phyloP scores from a whole-genome alignment of 2,797 vertebrate species.

The Bucorvus abyssinicus region DNA sequence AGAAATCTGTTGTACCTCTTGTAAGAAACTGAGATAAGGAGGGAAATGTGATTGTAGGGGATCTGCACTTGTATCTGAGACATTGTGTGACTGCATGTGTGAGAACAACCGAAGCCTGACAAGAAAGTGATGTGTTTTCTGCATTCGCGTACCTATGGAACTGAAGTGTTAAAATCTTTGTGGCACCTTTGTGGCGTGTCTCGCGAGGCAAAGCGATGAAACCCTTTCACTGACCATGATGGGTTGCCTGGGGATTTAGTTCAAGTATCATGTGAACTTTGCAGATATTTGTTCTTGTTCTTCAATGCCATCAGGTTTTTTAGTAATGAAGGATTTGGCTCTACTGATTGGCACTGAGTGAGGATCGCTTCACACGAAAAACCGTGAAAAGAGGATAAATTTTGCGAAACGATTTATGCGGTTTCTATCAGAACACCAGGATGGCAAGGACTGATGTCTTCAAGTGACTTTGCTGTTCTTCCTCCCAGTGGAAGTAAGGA shows the following conservation, averaged over 20 bases:
- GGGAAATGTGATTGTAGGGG: background rate
- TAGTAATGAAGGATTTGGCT: background rate
- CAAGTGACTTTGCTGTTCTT: background rate
- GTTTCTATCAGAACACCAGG: background rate
- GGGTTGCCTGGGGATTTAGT: background rate
- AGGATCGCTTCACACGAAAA: background rate
- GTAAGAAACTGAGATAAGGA: background rate
- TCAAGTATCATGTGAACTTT: background rate
- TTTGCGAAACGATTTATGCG: background rate
- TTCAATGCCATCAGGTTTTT: background rate
- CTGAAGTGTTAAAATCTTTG: background rate
- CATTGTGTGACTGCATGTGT: background rate
- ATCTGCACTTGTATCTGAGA: background rate
- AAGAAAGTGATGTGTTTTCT: background rate
- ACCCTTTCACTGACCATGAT: background rate
- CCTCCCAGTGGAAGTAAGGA: background rate
- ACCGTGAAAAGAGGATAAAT: background rate
- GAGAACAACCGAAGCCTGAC: background rate
- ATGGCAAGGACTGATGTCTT: background rate
- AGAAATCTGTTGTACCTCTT: background rate
- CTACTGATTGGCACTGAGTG: background rate
- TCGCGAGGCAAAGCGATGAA: background rate
- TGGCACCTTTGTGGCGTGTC: background rate
- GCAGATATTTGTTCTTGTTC: background rate
- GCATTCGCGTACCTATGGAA: background rate